Evolutionary conservation across 2,113 vertebrate species (phyloP).

Genomic region (Corythaixoides concolor): DNA sequence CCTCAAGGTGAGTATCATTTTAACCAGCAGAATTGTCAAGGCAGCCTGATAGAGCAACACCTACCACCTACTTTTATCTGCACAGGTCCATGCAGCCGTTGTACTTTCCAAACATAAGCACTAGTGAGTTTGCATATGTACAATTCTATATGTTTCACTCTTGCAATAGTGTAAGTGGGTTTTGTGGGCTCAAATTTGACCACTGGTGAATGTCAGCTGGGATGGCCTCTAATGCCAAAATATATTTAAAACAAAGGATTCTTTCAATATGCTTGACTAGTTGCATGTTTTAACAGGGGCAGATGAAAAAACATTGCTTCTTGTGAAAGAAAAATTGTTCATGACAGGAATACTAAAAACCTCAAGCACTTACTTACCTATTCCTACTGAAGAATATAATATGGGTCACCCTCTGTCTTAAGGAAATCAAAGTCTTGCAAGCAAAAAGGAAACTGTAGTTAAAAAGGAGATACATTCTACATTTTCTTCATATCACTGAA

Average conservation of each 20-base stretch:
- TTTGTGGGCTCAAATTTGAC: neutral
- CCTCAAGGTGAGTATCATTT: neutral
- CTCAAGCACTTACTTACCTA: neutral
- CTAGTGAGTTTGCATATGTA: neutral
- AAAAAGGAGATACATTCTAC: neutral
- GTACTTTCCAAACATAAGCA: neutral
- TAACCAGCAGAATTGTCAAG: neutral
- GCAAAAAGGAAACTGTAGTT: neutral
- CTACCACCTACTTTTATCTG: neutral
- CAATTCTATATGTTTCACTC: neutral
- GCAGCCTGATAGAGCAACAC: neutral
- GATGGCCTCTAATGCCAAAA: neutral
- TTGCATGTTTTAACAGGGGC: neutral
- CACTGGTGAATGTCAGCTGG: neutral
- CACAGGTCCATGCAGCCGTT: neutral
- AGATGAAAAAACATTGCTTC: neutral
- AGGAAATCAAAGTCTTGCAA: neutral
- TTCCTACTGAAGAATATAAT: conserved; percentile 19
- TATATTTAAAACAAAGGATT: neutral
- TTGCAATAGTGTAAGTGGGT: neutral
- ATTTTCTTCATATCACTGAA: neutral
- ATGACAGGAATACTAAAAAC: neutral
- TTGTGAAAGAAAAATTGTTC: neutral
- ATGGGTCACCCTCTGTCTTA: neutral
- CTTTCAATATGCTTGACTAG: neutral